Evolutionary conservation across 2,797 vertebrate genomes (phyloP).

Genomic region (Enteromius paludinosus): DNA sequence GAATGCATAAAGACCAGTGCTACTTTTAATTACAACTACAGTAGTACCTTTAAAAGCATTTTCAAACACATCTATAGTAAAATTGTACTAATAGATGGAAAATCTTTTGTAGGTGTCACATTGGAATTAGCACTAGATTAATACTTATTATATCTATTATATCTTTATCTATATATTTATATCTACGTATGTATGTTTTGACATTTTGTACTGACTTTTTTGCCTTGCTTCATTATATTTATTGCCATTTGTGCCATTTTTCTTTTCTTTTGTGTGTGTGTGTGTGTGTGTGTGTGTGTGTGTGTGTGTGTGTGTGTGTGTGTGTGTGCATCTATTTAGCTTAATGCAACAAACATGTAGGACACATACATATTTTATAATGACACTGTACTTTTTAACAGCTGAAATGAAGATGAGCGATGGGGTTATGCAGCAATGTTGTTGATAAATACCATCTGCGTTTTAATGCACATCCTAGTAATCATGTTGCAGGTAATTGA

Average conservation of each 20-base stretch:
- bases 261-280: neutral
- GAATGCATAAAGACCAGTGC: neutral
- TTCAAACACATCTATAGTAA: neutral
- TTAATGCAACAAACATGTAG: neutral
- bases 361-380: neutral
- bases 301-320: neutral
- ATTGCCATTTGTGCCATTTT: neutral
- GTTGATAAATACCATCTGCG: conserved; percentile 11
- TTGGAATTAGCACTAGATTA: neutral
- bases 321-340: neutral
- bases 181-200: neutral
- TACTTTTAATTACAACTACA: neutral
- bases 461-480: neutral
- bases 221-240: neutral
- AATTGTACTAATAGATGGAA: neutral
- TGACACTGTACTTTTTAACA: neutral
- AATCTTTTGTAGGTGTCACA: neutral
- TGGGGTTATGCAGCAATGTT: neutral
- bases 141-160: neutral
- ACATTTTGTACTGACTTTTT: neutral
- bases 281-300: neutral
- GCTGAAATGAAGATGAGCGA: neutral
- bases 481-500: neutral
- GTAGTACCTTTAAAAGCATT: neutral
- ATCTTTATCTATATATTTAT: neutral